Evolutionary conservation across 1,140 invertebrate species (phyloP), one percentile per base, ranked within the genome.

Genomic region (Hycleus cichorii): DNA sequence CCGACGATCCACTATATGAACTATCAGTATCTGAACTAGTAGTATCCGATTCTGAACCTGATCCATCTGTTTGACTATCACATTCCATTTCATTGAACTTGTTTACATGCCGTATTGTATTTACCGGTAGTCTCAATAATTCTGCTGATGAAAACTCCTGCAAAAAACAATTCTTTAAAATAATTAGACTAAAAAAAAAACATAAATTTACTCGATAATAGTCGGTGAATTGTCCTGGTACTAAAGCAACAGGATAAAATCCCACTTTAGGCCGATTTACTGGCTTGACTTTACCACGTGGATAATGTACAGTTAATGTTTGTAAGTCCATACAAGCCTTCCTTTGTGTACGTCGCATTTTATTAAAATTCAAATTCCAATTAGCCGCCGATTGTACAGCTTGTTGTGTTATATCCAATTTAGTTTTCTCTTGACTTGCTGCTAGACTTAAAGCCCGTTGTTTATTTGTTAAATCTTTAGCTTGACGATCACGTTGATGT

Each of bases 191-290:
- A 44, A 60, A 47, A 44, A 60, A 47, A 11, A 45, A 51, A 38
- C 48, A 48, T 26, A 12, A 27, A 58, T 38, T 71, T 72, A 91
- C 84, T 81, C 79, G 81, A 74, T 90, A 97, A 74, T 83, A 83
- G 74, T 96, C 91, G 58, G 89, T 88, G 76, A 86, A 97, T 76
- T 98, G 95, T 53, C 94, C 95, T 18, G 93, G 92, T 61, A 98
- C 84, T 47, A 97, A 76, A 38, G 93, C 83, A 26, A 97, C 83
- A 12, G 95, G 95, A 79, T 96, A 97, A 74, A 86, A 76, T 53
- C 84, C 86, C n/a, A 82, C 66, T 70, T 80, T 79, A 3, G 77
- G 77, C 39, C 74, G 63, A 24, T 63, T 59, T 26, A 68, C 39
- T 63, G 10, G 78, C 69, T 48, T 78, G 73, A 32, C 78, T 68